Conservation (phyloP, 2,797 vertebrate species). For the Macropus fuliginosus region DNA sequence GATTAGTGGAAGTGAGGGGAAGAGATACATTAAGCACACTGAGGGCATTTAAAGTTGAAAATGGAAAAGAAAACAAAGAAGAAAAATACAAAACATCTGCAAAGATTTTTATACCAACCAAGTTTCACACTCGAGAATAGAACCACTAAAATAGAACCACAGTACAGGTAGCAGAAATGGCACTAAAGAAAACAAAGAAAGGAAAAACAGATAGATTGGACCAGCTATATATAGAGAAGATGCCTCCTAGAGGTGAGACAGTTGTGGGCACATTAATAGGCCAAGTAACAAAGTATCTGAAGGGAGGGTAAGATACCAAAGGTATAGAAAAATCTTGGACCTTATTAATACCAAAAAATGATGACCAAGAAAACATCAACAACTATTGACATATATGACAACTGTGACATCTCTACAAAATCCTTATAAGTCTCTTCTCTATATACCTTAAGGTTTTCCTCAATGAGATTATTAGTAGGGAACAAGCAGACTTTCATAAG, state of each 20-base stretch:
- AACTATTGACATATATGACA: not conserved
- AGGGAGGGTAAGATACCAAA: not conserved
- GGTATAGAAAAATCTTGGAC: not conserved
- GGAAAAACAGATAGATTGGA: not conserved
- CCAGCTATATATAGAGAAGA: not conserved
- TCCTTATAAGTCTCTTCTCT: not conserved
- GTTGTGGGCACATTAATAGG: not conserved
- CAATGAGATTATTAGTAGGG: not conserved
- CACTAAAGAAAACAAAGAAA: not conserved
- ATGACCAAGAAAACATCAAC: not conserved
- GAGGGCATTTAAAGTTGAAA: not conserved
- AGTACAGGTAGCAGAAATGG: not conserved
- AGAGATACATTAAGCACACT: not conserved
- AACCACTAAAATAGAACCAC: not conserved
- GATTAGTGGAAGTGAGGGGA: not conserved
- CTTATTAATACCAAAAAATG: not conserved
- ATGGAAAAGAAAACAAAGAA: not conserved
- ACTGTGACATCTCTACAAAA: not conserved
- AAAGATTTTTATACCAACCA: not conserved
- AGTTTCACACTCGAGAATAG: not conserved
- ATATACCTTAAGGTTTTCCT: not conserved
- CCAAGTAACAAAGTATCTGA: not conserved
- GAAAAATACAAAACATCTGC: not conserved
- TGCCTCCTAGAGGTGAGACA: not conserved
- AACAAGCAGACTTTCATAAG: not conserved